These are phyloP conservation scores for Hipposideros larvatus DNA, from an alignment of 2,797 vertebrate species.

Conservation along the genomic window DNA sequence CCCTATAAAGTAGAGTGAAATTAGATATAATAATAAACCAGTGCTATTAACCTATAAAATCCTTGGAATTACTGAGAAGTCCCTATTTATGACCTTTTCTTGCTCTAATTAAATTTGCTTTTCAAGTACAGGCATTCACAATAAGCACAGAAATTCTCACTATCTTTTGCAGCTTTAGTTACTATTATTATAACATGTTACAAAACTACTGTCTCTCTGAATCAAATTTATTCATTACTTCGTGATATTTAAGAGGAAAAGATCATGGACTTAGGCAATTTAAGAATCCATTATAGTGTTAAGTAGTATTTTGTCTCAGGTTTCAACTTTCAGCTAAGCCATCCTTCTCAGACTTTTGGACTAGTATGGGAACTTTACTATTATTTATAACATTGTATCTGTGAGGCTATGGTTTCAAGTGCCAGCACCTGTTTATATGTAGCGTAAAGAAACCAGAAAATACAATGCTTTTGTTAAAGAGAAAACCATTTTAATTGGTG, in stretches of 20 bases:
- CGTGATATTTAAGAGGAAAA: constrained; percentile 60
- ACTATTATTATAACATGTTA: constrained; percentile 12
- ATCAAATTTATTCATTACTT: constrained; percentile 51
- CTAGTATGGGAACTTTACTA: neutral
- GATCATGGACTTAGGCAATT: constrained; percentile 18
- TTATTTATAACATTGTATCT: neutral
- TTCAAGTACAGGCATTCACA: neutral
- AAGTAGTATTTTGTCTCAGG: neutral
- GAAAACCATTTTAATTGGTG: constrained; percentile 14
- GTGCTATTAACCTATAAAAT: neutral
- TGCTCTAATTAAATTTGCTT: constrained; percentile 56
- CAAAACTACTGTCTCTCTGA: constrained; percentile 10
- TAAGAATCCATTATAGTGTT: constrained; percentile 23
- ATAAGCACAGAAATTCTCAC: constrained; percentile 2
- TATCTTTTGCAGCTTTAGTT: constrained; percentile 54
- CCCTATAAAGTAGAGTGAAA: neutral
- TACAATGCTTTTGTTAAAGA: constrained; percentile 1
- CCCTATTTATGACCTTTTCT: constrained; percentile 13
- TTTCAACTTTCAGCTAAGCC: constrained; percentile 33
- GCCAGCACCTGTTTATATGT: neutral
- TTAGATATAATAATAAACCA: neutral
- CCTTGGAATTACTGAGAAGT: constrained; percentile 19
- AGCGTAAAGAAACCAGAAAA: constrained; percentile 25
- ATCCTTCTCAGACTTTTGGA: constrained; percentile 41
- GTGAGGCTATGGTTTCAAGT: neutral